phyloP scores from a whole-genome alignment of 2,888 invertebrate genomes.

The Onchidella celtica region DNA sequence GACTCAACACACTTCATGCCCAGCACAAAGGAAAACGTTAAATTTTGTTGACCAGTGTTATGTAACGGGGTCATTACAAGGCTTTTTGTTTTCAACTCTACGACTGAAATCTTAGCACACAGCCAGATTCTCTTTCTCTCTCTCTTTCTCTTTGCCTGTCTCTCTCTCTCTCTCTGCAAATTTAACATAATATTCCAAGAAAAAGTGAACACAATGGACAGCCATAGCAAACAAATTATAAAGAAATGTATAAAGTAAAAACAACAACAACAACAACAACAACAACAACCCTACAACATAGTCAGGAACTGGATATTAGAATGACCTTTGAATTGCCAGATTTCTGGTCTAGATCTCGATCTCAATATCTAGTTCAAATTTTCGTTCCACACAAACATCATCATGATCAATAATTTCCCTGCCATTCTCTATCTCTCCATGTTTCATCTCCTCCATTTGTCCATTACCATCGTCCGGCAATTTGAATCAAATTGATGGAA shows the following conservation, averaged over 20 bases:
- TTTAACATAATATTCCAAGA: neutral
- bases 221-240: neutral
- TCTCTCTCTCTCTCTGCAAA: neutral
- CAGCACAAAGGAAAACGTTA: neutral
- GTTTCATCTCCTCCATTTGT: too few species aligned
- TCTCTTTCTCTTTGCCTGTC: neutral
- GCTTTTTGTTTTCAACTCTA: neutral
- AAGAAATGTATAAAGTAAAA: neutral
- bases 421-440: too few species aligned
- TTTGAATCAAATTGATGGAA: too few species aligned
- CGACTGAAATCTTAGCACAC: too few species aligned
- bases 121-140: neutral
- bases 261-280: neutral
- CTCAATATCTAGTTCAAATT: too few species aligned
- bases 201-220: neutral
- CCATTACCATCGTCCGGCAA: too few species aligned
- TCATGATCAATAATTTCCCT: too few species aligned
- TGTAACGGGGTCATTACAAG: neutral
- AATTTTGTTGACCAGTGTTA: neutral
- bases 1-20: neutral
- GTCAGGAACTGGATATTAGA: too few species aligned
- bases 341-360: too few species aligned
- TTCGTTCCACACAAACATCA: too few species aligned
- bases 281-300: neutral
- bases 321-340: too few species aligned